Percentiles rank a stretch among this genome's conserved stretches.
These are phyloP conservation scores for Rhipidura dahli DNA, from an alignment of 2,113 vertebrate species.

Conservation along the genomic window DNA sequence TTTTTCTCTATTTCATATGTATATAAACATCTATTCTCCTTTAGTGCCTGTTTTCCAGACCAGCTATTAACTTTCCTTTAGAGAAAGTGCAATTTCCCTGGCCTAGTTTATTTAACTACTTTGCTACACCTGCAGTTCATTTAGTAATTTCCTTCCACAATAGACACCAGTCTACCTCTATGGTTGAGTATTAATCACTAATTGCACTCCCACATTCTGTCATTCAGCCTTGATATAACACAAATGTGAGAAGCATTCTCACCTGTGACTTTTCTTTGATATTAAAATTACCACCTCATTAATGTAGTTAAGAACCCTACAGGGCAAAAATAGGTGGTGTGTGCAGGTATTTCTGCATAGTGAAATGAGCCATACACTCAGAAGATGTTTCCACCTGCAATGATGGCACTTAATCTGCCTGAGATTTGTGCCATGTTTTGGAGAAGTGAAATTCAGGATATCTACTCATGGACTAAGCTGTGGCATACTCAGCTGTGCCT, in stretches of 20 bases:
- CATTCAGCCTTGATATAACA: background rate
- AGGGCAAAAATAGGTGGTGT: background rate
- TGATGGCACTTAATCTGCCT: background rate
- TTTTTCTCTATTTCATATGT: background rate
- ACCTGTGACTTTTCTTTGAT: background rate
- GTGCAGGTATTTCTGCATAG: background rate
- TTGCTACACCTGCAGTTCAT: background rate
- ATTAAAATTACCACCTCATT: background rate
- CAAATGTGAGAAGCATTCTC: background rate
- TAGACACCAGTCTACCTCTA: background rate
- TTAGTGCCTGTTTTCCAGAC: background rate
- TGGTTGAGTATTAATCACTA: background rate
- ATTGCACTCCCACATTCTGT: background rate
- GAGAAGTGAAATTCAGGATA: background rate
- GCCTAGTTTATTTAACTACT: background rate
- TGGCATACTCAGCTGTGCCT: background rate
- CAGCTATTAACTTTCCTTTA: background rate
- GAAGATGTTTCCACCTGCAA: background rate
- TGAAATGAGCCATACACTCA: background rate
- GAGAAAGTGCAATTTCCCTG: background rate
- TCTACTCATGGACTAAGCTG: background rate
- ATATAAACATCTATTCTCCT: background rate
- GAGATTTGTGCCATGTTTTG: background rate
- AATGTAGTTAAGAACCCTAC: background rate
- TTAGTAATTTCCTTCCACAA: background rate